phyloP scores from a whole-genome alignment of 2,888 invertebrate species.

The Altica lythri region DNA sequence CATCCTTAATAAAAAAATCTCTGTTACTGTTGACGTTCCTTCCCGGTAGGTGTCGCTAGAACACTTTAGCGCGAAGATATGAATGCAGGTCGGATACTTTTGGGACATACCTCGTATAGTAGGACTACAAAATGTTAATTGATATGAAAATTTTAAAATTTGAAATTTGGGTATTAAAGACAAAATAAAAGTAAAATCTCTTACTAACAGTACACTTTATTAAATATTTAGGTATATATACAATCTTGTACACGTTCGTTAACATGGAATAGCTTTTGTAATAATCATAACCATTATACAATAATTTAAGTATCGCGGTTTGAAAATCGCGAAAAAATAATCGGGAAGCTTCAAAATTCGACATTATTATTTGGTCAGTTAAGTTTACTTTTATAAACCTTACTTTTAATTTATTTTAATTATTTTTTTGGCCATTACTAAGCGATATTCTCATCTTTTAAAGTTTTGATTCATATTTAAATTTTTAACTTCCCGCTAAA shows the following conservation, averaged over 20 bases:
- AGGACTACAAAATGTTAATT: no score
- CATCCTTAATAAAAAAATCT: no score
- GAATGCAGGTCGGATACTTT: no score
- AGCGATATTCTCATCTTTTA: constrained; percentile 1
- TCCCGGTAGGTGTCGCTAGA: no score
- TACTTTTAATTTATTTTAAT: not conserved
- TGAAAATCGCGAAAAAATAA: constrained; percentile 44
- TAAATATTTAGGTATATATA: constrained; percentile 52
- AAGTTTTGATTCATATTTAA: not conserved
- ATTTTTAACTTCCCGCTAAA: no score
- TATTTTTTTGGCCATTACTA: not conserved
- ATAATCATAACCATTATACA: constrained; percentile 46
- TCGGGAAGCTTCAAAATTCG: constrained; percentile 50
- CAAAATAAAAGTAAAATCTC: constrained; percentile 1
- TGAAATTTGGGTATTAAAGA: no score
- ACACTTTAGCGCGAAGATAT: no score
- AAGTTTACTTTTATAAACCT: constrained; percentile 1
- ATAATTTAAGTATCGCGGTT: constrained; percentile 40
- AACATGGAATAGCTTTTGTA: constrained; percentile 48
- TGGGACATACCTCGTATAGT: no score
- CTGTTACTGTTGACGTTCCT: no score
- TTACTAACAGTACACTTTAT: constrained; percentile 57
- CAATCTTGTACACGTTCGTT: constrained; percentile 50
- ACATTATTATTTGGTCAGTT: constrained; percentile 38
- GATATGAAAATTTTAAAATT: no score